Conservation (phyloP, 2,113 vertebrate genomes). For the Carlito syrichta region DNA sequence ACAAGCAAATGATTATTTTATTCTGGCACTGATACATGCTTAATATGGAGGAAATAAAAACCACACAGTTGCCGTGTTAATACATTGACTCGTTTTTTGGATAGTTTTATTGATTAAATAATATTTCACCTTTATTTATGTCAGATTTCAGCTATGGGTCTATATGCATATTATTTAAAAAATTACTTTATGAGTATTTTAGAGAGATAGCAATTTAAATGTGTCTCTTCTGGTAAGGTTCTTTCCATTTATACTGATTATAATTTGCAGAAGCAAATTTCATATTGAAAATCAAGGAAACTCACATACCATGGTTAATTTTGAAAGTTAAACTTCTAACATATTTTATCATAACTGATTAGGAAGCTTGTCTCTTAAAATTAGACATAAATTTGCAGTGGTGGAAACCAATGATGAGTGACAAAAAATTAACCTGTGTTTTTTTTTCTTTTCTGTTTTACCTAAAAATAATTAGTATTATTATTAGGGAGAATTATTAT, state of each 20-base stretch:
- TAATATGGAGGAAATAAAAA: not conserved
- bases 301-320: slow-evolving; percentile 40
- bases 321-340: slow-evolving; percentile 42
- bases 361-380: slow-evolving; percentile 32
- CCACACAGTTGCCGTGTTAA: not conserved
- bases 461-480: not conserved
- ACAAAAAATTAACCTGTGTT: not conserved
- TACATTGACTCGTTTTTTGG: not conserved
- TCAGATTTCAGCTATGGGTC: not conserved
- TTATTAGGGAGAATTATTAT: not conserved
- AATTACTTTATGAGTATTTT: slow-evolving; percentile 29
- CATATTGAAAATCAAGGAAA: slow-evolving; percentile 64
- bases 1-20: not conserved
- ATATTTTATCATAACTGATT: slow-evolving; percentile 52
- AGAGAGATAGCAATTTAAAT: slow-evolving; percentile 43
- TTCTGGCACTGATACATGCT: not conserved
- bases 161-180: not conserved
- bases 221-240: slow-evolving; percentile 41
- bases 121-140: slow-evolving; percentile 11
- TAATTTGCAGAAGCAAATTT: slow-evolving; percentile 65
- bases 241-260: slow-evolving; percentile 55
- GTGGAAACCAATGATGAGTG: not conserved
- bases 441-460: not conserved
- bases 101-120: slow-evolving; percentile 26
- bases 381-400: not conserved